Percentiles rank a stretch among this genome's conserved stretches.
Conservation (phyloP, 2,888 invertebrate species). For the Drosophila emarginata region DNA sequence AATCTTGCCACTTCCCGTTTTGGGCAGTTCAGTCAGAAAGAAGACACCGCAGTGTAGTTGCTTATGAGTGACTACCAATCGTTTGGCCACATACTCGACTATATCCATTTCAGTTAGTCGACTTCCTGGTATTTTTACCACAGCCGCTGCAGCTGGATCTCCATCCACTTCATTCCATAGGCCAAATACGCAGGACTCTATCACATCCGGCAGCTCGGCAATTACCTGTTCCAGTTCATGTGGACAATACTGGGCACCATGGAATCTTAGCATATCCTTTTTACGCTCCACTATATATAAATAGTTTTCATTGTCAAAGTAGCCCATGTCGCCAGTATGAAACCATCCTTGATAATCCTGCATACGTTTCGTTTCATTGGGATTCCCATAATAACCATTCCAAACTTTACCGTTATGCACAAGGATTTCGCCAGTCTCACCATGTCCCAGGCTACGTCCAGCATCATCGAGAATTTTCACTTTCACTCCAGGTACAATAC, state of each 20-base stretch:
- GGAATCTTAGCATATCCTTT: conserved; percentile 76
- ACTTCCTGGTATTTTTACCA: conserved; percentile 69
- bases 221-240: conserved; percentile 78
- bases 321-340: conserved; percentile 81
- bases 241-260: conserved; percentile 78
- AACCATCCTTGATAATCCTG: conserved; percentile 80
- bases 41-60: conserved; percentile 79
- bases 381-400: conserved; percentile 80
- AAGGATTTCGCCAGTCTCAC: conserved; percentile 79
- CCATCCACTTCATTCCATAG: conserved; percentile 77
- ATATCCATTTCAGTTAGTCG: conserved; percentile 74
- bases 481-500: conserved; percentile 65
- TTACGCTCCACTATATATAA: conserved; percentile 77
- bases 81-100: conserved; percentile 74
- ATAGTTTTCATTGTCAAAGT: conserved; percentile 79
- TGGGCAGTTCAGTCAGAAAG: conserved; percentile 76
- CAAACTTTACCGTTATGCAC: conserved; percentile 69
- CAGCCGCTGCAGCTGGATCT: conserved; percentile 79
- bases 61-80: conserved; percentile 74
- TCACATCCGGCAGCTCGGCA: conserved; percentile 73
- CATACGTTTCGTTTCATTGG: conserved; percentile 70
- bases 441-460: conserved; percentile 67
- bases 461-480: conserved; percentile 79
- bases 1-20: conserved; percentile 78
- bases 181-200: conserved; percentile 78